A percentile compares a stretch with the other conserved stretches of the same genome.
phyloP scores from a whole-genome alignment of 2,113 vertebrate species.

The Lucifuga dentata region DNA sequence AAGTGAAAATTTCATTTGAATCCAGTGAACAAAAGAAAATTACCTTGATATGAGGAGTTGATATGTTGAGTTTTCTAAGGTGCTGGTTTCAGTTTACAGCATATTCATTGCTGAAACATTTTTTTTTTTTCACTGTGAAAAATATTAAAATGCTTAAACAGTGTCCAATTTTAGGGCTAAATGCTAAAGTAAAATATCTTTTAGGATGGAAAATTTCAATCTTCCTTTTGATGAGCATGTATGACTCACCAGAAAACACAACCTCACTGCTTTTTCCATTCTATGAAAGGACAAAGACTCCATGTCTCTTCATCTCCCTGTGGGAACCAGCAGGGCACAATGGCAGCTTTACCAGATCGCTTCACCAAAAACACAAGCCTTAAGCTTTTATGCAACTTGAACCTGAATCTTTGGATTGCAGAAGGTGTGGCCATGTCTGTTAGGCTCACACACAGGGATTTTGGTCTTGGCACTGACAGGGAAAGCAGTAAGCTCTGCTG shows the following conservation, averaged over 20 bases:
- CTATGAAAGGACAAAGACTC: constrained; percentile 28
- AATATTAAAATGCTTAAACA: too few species aligned
- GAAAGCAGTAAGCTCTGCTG: constrained; percentile 14
- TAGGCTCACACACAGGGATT: constrained; percentile 8
- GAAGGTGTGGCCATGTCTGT: constrained; percentile 12
- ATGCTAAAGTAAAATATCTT: too few species aligned
- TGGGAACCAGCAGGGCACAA: constrained; percentile 27
- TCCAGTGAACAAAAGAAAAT: too few species aligned
- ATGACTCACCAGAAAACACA: constrained; percentile 63
- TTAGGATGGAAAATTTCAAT: background rate
- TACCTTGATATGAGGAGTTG: too few species aligned
- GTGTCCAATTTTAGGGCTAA: too few species aligned
- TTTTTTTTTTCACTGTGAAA: too few species aligned
- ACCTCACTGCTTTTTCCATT: background rate
- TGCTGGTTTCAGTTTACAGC: too few species aligned
- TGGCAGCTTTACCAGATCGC: constrained; percentile 19
- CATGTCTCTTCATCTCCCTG: background rate
- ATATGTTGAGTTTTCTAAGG: too few species aligned
- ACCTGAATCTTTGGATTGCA: constrained; percentile 13
- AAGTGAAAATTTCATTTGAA: too few species aligned
- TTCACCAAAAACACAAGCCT: constrained; percentile 9
- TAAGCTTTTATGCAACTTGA: constrained; percentile 20
- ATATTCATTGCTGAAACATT: too few species aligned
- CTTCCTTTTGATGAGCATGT: constrained; percentile 10
- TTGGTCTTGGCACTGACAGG: constrained; percentile 22